phyloP scores from a whole-genome alignment of 2,797 vertebrate species.

The Melanotaenia boesemani region DNA sequence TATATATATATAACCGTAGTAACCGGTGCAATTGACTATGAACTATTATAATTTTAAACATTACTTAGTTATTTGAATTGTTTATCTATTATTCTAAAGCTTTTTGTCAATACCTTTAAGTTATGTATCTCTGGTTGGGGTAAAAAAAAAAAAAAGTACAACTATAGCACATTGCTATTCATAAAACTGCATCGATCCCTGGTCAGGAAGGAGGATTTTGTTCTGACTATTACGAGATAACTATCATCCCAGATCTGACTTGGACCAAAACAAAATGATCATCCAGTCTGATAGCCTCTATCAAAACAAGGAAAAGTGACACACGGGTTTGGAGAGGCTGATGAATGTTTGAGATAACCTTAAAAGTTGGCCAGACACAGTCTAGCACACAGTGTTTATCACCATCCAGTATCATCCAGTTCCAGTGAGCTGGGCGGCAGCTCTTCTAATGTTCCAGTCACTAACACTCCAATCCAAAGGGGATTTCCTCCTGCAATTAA shows the following conservation, averaged over 20 bases:
- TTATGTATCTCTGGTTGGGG: background rate
- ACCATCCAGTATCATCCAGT: slow-evolving; percentile 26
- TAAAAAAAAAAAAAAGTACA: background rate
- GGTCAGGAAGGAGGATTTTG: slow-evolving; percentile 18
- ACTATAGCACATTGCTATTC: background rate
- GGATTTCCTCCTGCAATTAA: slow-evolving; percentile 78
- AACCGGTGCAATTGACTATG: background rate
- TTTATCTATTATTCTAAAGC: background rate
- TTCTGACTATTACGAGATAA: slow-evolving; percentile 27
- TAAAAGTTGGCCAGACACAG: slow-evolving; percentile 42
- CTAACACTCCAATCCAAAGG: slow-evolving; percentile 51
- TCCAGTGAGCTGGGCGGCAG: slow-evolving; percentile 35
- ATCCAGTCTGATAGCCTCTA: slow-evolving; percentile 49
- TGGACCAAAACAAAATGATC: slow-evolving; percentile 63
- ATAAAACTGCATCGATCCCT: slow-evolving; percentile 3
- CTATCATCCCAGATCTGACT: slow-evolving; percentile 33
- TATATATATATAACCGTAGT: background rate
- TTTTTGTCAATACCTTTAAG: background rate
- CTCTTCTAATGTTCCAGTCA: slow-evolving; percentile 73
- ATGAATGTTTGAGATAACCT: slow-evolving; percentile 71
- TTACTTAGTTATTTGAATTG: background rate
- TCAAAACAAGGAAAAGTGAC: slow-evolving; percentile 73
- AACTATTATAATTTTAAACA: background rate
- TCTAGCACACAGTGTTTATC: slow-evolving; percentile 51
- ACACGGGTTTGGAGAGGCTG: slow-evolving; percentile 35